Conservation (phyloP, 2,888 invertebrate genomes). For the Meganola albula region DNA sequence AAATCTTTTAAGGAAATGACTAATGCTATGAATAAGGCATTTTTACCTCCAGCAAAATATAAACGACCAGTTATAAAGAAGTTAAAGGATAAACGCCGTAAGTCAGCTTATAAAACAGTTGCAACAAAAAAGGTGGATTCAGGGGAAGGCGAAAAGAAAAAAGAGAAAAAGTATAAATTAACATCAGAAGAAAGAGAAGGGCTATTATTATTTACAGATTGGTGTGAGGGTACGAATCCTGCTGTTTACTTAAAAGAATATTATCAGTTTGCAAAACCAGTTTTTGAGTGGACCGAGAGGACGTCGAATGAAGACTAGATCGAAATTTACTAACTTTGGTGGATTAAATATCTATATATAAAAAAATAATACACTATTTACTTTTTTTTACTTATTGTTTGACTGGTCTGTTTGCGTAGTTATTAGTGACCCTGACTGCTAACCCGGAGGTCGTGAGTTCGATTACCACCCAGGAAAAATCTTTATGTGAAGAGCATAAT, state of each 20-base stretch:
- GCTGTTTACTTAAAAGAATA: conserved; percentile 53
- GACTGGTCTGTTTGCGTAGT: too few species aligned
- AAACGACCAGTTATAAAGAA: conserved; percentile 48
- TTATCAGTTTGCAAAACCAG: conserved; percentile 50
- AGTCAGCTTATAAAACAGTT: too few species aligned
- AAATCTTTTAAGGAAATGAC: conserved; percentile 65
- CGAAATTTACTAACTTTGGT: conserved; percentile 20
- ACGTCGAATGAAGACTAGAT: conserved; percentile 8
- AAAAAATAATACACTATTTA: too few species aligned
- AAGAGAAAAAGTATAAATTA: conserved; percentile 47
- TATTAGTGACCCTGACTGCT: too few species aligned
- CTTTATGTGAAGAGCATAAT: too few species aligned
- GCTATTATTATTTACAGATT: conserved; percentile 58
- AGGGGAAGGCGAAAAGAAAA: conserved; percentile 41
- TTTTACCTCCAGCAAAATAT: conserved; percentile 54
- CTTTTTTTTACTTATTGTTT: too few species aligned
- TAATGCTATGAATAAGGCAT: conserved; percentile 66
- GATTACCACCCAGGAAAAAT: too few species aligned
- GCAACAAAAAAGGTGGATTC: conserved; percentile 35
- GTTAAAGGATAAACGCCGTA: conserved; percentile 57
- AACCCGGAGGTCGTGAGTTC: too few species aligned
- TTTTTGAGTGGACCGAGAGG: conserved; percentile 42
- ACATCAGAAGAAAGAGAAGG: conserved; percentile 54
- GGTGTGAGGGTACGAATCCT: conserved; percentile 65
- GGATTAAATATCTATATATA: too few species aligned